Evolutionary conservation across 1,140 invertebrate genomes (phyloP), one percentile per base, ranked within the genome.

Genomic region (Nymphalis io): DNA sequence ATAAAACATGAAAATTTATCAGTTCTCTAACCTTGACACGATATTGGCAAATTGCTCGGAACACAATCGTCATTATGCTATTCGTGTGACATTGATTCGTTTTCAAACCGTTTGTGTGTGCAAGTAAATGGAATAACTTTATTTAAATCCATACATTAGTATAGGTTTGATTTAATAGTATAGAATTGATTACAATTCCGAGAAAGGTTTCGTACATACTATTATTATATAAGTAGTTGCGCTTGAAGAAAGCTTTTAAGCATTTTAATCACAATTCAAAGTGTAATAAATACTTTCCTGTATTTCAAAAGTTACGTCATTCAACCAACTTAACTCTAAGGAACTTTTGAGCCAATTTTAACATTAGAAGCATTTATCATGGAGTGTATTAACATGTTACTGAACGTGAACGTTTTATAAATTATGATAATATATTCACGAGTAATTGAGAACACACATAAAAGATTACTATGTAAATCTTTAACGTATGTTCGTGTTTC

Each of bases 31-130:
- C 48, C 48, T 53, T n/a, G 48, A 8, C 20, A 18, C 8, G 48
- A 21, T 53, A 53, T 53, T 53, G 20, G 18, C 48, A 53, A 23
- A 53, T 48, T 53, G 48, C 18, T 53, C 48, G 48, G 16, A 21
- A 53, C 48, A 53, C 48, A 53, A 23, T 21, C 48, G 48, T 53
- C 20, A 21, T n/a, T 21, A 53, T 20, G 20, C 48, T 11, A 8
- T 21, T 53, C 16, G n/a, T 21, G 48, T 21, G 48, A 21, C 48
- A 21, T 20, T 53, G 48, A 53, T 53, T 53, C 20, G 18, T 48
- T 48, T 48, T 48, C 40, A 8, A 33, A 33, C 2, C 5, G 27
- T 33, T 33, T 8, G 27, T 33, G 40, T 44, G 0, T 44, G 40
- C 4, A 44, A n/a, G n/a, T n/a, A n/a, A n/a, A n/a, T n/a, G n/a